Base-by-base conservation (phyloP, 2,113 vertebrate species). In the Pogona vitticeps region DNA sequence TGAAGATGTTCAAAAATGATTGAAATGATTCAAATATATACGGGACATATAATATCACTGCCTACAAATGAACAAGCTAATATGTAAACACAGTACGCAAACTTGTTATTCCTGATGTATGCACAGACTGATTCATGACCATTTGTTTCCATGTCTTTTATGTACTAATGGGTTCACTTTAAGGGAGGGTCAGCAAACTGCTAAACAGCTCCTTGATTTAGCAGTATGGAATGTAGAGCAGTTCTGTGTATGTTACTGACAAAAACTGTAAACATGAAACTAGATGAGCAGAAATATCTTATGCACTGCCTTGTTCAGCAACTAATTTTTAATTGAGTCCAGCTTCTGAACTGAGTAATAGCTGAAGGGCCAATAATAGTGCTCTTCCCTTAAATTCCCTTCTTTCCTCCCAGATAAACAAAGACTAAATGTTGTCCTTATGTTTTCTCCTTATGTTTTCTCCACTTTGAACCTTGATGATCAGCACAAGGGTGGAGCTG, bases 161-260 rank as follows among this genome's bases (percentile, higher is more conserved):
- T 52, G 46, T 52, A 52, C 46, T 52, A 52, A 52, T 52, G 46
- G 46, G 5, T 52, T 52, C 20, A 28, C 33, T 18, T 59, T 58
- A 63, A 63, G 33, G 20, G 18, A 36, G 9, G 33, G 56, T 33
- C 56, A 79, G 56, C 18, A 56, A 61, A n/a, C 8, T 59, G n/a
- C 77, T 61, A 61, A 79, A 61, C 59, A 80, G 13, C 59, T 80
- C 33, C 59, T 80, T 79, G 56, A 79, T 40, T 63, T 65, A 80
- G 59, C 23, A 63, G 12, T 65, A 65, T 26, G 20, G 59, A 80
- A 65, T 80, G 59, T 36, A 65, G 33, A 80, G 36, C 36, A 36
- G 14, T 59, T 26, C 20, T 23, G 15, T 31, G 23, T 40, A 26
- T 65, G 4, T 40, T 28, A 76, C 5, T 56, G 36, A 65, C 28